Base-by-base conservation (phyloP, 2,888 invertebrate genomes). In the Ectemnius continuus region DNA sequence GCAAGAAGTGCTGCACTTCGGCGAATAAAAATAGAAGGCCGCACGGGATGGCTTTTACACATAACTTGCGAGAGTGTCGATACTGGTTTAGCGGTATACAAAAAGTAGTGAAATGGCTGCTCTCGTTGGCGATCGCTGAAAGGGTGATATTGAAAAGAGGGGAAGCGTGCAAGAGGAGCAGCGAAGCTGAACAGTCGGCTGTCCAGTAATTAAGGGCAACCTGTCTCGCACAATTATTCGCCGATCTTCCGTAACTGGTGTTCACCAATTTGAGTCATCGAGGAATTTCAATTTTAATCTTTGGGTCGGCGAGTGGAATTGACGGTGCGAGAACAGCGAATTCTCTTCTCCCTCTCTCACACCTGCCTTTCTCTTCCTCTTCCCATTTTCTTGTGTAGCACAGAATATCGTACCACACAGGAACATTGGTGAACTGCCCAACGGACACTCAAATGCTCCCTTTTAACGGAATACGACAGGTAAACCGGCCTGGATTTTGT, bases 381-480 rank as follows among this genome's bases (percentile, higher is more conserved):
- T 23, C 2, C 23, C 26, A 47, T 26, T 59, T 66, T 52, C 59
- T 45, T 58, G 20, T 47, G 4, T n/a, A 16, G 28, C 5, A 48
- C 48, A 20, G 52, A 23, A 61, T 16, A 16, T 11, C 16, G 18
- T 18, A 46, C 23, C 14, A 46, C 47, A 47, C 60, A 8, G 4
- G 61, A 65, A 61, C 67, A 65, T 71, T 60, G 67, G 58, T 67
- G 65, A 75, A 67, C 61, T 72, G 61, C 67, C 65, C 75, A 57
- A 67, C 61, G 65, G 57, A 58, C 13, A 23, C 65, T 61, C 60
- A 4, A 48, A 18, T 11, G 36, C 63, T 70, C 46, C 72, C 68
- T 80, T 76, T 80, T 76, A 80, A 80, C 72, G 68, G 57, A 77
- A 80, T 80, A 70, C 72, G 63, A 74, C 68, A 61, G 58, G 11